Base-by-base conservation (phyloP, 2,888 invertebrate genomes). In the Electrophaes corylata region DNA sequence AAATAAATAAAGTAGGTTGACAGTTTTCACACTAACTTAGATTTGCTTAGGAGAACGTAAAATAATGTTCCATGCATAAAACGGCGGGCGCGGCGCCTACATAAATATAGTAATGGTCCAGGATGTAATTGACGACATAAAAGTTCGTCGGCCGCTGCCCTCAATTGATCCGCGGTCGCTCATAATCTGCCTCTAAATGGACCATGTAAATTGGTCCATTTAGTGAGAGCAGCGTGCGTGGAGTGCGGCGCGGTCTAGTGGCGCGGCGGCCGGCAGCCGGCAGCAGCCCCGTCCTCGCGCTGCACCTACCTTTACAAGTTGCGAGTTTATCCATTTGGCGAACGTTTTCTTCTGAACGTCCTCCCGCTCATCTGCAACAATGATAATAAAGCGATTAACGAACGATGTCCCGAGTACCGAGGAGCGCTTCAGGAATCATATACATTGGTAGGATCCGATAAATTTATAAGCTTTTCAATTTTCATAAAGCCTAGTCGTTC, bases 321-420 rank as follows among this genome's bases (percentile, higher is more conserved):
- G 97, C 29, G 96, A 96, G 84, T 96, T 96, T 76, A 96, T 96
- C 96, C 96, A 96, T 93, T 98, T 97, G 59, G 97, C 95, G 84
- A 98, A 98, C 0, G 98, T 98, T 88, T 97, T 97, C 93, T 97
- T 98, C 86, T 98, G 98, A 56, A 98, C 96, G 85, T 98, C 98
- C 88, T 97, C 97, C 71, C 97, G 94, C 86, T 98, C 98, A 92
- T 98, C 98, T 98, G 93, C 12, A 94, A 94, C 68, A 73, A 75
- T 20, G n/a, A 20, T 47, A 49, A 18, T 14, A 20, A n/a, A 1
- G 23, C 3, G 3, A 29, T 10, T 2, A 29, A 10, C 10, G 26
- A 29, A 10, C 1, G 26, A 2, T 29, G 8, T 10, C n/a, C n/a
- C n/a, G 10, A 2, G 8, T 29, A 29, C 10, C 8, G n/a, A n/a